Evolutionary conservation across 2,113 vertebrate species (phyloP).

Genomic region (Sorex araneus): DNA sequence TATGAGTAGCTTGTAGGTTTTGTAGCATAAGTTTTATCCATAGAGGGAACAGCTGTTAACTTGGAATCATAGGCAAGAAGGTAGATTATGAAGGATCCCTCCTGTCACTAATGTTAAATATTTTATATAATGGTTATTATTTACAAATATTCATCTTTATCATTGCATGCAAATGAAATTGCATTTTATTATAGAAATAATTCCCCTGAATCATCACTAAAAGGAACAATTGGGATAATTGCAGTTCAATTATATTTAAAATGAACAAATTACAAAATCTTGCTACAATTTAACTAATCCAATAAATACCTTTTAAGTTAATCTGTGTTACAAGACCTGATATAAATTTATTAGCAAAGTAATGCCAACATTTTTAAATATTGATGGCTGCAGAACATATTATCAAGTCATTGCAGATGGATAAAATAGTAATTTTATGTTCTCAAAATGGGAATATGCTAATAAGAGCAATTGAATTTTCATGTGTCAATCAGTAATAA

Average conservation of each 20-base stretch:
- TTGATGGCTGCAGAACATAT: conserved; percentile 27
- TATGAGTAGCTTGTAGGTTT: not conserved
- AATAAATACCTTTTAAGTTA: conserved; percentile 62
- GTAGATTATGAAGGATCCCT: not conserved
- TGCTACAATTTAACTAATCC: conserved; percentile 32
- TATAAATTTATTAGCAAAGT: conserved; percentile 60
- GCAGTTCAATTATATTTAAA: conserved; percentile 49
- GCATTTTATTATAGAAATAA: conserved; percentile 44
- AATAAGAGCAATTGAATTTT: conserved; percentile 70
- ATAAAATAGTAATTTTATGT: conserved; percentile 65
- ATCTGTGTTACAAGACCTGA: not conserved
- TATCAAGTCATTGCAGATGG: conserved; percentile 58
- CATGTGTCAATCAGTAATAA: conserved; percentile 65
- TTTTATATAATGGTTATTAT: not conserved
- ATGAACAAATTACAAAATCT: conserved; percentile 25
- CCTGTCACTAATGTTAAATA: not conserved
- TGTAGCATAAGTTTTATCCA: not conserved
- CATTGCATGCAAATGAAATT: conserved; percentile 32
- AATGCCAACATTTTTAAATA: conserved; percentile 64
- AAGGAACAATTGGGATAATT: conserved; percentile 52
- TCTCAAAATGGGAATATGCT: conserved; percentile 66
- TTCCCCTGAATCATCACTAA: conserved; percentile 49
- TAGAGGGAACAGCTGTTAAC: not conserved
- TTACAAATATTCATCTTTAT: conserved; percentile 10
- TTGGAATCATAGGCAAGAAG: not conserved